Evolutionary conservation across 1,140 invertebrate genomes (phyloP), one percentile per base, ranked within the genome.

Genomic region (Drosophila tani): DNA sequence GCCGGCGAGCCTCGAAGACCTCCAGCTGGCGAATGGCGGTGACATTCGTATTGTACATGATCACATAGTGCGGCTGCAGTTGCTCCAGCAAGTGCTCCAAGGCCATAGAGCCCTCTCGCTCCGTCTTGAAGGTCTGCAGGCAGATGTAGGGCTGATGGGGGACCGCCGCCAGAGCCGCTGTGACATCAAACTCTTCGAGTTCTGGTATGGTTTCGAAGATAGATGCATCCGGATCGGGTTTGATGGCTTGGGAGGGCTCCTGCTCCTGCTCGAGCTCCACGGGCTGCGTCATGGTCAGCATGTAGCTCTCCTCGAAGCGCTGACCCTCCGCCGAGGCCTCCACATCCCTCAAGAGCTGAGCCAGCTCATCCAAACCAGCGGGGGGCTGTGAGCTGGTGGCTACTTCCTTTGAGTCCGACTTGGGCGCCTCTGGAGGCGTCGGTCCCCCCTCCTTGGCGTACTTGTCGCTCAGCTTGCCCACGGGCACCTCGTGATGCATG

Each of bases 11-110:
- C 94, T 98, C 95, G 75, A 93, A 95, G 35, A 98, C 95, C 93
- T 99, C 98, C 38, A 99, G 94, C 93, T 98, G 97, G 40, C 98
- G 93, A 3, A 99, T 96, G 56, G 97, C 96, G 7, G 96, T 95
- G 64, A 99, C 95, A 93, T 99, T 97, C 53, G 95, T 95, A 91
- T 99, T 97, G 93, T 99, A 99, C 93, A 99, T 95, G 63, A 99
- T 94, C 1, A 99, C 95, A 93, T 97, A 98, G 76, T 95, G 95
- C 0, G 98, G 98, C 65, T 95, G 94, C 6, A 97, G 81, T 27
- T 95, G 94, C 43, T 95, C 93, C 49, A 98, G 93, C 5, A 95
- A 95, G 62, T 94, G 93, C 75, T 95, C 95, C 43, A 97, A 88
- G 2, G 95, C 95, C 84, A 96, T 95, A 35, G 95, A 93, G 84